Base-by-base conservation (phyloP, 2,797 vertebrate species). In the Pipistrellus pipistrellus region DNA sequence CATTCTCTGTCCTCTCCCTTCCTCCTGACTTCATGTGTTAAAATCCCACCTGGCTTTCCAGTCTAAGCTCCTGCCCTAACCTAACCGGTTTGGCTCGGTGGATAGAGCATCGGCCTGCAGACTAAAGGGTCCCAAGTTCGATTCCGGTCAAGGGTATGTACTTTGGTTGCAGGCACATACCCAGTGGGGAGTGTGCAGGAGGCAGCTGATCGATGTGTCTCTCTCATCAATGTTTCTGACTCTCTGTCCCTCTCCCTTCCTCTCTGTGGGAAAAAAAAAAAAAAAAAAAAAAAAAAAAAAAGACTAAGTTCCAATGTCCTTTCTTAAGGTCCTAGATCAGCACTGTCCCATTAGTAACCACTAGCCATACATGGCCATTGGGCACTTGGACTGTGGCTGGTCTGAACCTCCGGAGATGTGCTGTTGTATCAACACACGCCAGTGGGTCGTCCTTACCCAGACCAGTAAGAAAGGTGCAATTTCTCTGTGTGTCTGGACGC, bases 371-470 rank as follows among this genome's bases (percentile, higher is more conserved):
- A 5, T 76, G 69, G 21, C 55, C 59, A 20, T 8, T 30, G 32
- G 71, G 76, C 66, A 44, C 71, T 75, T 32, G 84, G 88, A 88
- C 68, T 64, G 27, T 85, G n/a, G 15, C 48, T 41, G n/a, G 13
- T 89, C 38, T 80, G 71, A 91, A 71, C 30, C 25, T 66, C 96
- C 30, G n/a, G 57, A 96, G n/a, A 68, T 35, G 64, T 86, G 11
- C 15, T 59, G 25, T 59, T 59, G 57, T 13, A 59, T 59, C 27
- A 59, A 59, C 25, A 59, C 2, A 59, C 5, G 4, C 27, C 59
- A 66, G 4, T 93, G 81, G 15, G 44, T 59, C 88, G 35, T 59
- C 80, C 46, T 71, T n/a, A 75, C 13, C 46, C 21, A 55, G 21
- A 23, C 53, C 21, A 71, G 44, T 27, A 90, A 80, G 46, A 84